phyloP scores from a whole-genome alignment of 2,113 vertebrate genomes.

The Rhinichthys klamathensis region DNA sequence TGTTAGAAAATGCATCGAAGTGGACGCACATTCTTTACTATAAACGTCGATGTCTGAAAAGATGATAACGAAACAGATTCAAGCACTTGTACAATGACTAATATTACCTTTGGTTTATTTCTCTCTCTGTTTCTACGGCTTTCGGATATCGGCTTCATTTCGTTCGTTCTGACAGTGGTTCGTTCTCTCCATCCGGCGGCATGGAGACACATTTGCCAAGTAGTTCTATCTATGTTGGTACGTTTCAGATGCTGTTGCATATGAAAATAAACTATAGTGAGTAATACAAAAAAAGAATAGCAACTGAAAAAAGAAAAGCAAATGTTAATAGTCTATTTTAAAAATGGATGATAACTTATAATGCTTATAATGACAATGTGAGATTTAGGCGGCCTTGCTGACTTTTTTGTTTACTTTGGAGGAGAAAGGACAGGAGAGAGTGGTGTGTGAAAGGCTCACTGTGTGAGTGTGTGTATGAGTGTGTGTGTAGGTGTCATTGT shows the following conservation, averaged over 20 bases:
- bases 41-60: constrained; percentile 74
- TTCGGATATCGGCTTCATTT: constrained; percentile 70
- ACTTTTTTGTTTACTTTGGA: constrained; percentile 77
- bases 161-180: constrained; percentile 74
- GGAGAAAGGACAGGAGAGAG: constrained; percentile 49
- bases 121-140: constrained; percentile 64
- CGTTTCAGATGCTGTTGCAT: constrained; percentile 70
- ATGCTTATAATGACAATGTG: constrained; percentile 61
- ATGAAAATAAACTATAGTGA: constrained; percentile 63
- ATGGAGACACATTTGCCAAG: constrained; percentile 73
- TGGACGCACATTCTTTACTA: constrained; percentile 74
- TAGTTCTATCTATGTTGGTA: constrained; percentile 71
- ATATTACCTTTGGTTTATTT: constrained; percentile 65
- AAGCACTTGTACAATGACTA: constrained; percentile 73
- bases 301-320: constrained; percentile 62
- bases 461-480: constrained; percentile 66
- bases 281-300: constrained; percentile 56
- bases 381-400: constrained; percentile 79
- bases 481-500: constrained; percentile 57
- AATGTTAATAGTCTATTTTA: constrained; percentile 73
- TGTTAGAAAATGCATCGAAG: constrained; percentile 72
- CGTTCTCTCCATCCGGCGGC: constrained; percentile 64
- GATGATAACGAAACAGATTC: constrained; percentile 63
- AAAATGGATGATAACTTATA: constrained; percentile 62
- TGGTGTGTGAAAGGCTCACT: constrained; percentile 56